Evolutionary conservation across 1,140 invertebrate species (phyloP).

Genomic region (Meloidogyne floridensis): DNA sequence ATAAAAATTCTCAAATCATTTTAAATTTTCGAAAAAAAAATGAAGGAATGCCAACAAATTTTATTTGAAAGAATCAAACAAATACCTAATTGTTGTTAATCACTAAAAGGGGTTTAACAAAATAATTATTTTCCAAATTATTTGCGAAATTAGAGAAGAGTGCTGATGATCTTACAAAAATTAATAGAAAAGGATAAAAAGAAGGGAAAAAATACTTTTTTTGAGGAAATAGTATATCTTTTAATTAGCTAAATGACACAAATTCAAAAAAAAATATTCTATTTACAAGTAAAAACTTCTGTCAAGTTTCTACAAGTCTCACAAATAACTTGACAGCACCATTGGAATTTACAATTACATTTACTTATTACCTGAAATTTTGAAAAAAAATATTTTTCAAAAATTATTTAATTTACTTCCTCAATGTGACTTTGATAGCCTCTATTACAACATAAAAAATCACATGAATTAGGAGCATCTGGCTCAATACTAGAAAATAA

Average conservation of each 20-base stretch:
- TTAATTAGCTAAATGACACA: neutral
- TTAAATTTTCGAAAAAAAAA: too few species aligned
- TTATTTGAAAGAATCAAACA: too few species aligned
- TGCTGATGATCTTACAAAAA: too few species aligned
- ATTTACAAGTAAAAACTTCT: slow-evolving; percentile 49
- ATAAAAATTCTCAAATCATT: too few species aligned
- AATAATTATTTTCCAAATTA: too few species aligned
- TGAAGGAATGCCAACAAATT: too few species aligned
- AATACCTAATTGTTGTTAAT: too few species aligned
- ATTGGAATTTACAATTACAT: slow-evolving; percentile 71
- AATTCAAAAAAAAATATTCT: slow-evolving; percentile 39
- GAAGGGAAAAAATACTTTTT: neutral
- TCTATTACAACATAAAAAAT: slow-evolving; percentile 70
- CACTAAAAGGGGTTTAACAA: too few species aligned
- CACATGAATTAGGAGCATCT: slow-evolving; percentile 67
- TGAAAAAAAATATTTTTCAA: neutral
- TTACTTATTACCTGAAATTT: slow-evolving; percentile 57
- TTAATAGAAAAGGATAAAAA: neutral
- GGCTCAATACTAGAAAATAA: slow-evolving; percentile 58
- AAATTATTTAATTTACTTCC: slow-evolving; percentile 41
- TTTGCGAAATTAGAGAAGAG: too few species aligned
- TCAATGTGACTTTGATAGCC: slow-evolving; percentile 68
- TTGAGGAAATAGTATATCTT: neutral
- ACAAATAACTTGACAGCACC: slow-evolving; percentile 51
- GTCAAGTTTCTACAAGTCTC: slow-evolving; percentile 46